Evolutionary conservation across 2,113 vertebrate species (phyloP).

Genomic region (Rattus rattus): DNA sequence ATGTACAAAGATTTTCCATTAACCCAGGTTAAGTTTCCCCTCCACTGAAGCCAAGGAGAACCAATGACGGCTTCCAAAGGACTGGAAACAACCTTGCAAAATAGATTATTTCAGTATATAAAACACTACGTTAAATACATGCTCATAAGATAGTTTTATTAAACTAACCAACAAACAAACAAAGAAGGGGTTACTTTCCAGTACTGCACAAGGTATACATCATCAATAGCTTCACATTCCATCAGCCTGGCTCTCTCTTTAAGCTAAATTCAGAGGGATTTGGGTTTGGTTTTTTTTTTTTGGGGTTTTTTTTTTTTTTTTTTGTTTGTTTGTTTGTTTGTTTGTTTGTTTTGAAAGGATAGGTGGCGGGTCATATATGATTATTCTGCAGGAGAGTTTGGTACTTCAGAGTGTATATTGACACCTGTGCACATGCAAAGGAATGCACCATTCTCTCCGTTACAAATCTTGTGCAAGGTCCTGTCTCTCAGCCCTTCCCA

Average conservation of each 20-base stretch:
- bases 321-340: background rate
- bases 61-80: background rate
- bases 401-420: background rate
- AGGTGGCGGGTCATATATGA: background rate
- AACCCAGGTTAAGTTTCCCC: background rate
- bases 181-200: background rate
- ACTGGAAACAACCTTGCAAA: background rate
- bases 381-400: background rate
- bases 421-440: background rate
- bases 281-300: background rate
- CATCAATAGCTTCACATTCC: background rate
- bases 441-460: background rate
- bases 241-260: background rate
- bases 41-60: background rate
- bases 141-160: background rate
- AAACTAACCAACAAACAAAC: background rate
- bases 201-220: background rate
- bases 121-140: background rate
- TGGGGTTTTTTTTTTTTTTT: background rate
- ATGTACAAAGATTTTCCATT: slow-evolving; percentile 44
- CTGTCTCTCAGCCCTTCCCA: background rate
- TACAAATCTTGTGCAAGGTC: background rate
- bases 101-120: background rate
- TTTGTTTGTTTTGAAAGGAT: background rate
- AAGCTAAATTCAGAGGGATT: background rate